These are phyloP conservation scores for Deladenus siricidicola DNA, from an alignment of 2,888 invertebrate genomes.

Conservation along the genomic window DNA sequence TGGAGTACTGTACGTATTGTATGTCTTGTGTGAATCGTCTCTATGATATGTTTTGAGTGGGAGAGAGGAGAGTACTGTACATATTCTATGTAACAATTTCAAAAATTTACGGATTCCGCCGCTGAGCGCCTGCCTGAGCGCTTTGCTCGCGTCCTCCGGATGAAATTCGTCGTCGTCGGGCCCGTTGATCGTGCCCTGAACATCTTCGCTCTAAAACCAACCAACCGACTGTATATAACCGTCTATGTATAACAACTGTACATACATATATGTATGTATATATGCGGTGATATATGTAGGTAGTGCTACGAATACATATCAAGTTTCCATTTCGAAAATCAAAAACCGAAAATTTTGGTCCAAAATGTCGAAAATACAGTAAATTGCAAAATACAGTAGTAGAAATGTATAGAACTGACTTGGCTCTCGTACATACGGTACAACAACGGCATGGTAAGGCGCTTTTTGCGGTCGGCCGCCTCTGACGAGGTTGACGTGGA, in stretches of 20 bases:
- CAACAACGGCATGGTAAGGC: slow-evolving; percentile 18
- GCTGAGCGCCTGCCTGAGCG: slow-evolving; percentile 39
- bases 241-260: background rate
- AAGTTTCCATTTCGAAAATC: background rate
- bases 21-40: too few relatives aligned
- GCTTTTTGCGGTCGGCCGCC: slow-evolving; percentile 18
- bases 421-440: slow-evolving; percentile 47
- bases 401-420: slow-evolving; percentile 21
- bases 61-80: too few relatives aligned
- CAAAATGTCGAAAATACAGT: too few relatives aligned
- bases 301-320: background rate
- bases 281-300: background rate
- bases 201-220: slow-evolving; percentile 37
- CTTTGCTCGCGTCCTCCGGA: slow-evolving; percentile 48
- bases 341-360: background rate
- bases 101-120: slow-evolving; percentile 33
- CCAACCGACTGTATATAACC: background rate
- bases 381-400: too few relatives aligned
- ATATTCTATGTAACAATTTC: too few relatives aligned
- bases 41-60: too few relatives aligned
- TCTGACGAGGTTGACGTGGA: slow-evolving; percentile 8
- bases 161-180: slow-evolving; percentile 47
- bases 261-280: background rate
- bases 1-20: too few relatives aligned
- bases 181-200: slow-evolving; percentile 47